phyloP scores from a whole-genome alignment of 2,888 invertebrate species.

The Nymphalis polychloros region DNA sequence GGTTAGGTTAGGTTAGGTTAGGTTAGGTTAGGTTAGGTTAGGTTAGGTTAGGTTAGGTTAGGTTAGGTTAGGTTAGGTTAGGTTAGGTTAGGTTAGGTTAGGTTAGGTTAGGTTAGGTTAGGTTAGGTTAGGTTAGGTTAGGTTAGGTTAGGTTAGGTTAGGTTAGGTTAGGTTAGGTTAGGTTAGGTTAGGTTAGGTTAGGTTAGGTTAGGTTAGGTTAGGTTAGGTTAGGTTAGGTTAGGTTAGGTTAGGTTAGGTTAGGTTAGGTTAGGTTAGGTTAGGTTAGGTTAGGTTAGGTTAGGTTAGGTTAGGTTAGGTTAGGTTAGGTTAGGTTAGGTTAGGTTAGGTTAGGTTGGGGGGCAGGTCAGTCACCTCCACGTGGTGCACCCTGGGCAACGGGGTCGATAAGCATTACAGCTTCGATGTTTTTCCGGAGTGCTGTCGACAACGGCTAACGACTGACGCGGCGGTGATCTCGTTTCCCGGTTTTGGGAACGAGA shows the following conservation, averaged over 20 bases:
- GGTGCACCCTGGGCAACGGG: no score
- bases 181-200: constrained; percentile 8
- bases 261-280: constrained; percentile 9
- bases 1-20: constrained; percentile 8
- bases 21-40: constrained; percentile 8
- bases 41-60: constrained; percentile 8
- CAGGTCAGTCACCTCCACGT: no score
- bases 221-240: constrained; percentile 8
- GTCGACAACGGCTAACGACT: no score
- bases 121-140: constrained; percentile 8
- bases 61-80: constrained; percentile 9
- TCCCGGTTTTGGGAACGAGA: no score
- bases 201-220: constrained; percentile 8
- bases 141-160: constrained; percentile 8
- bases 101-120: constrained; percentile 8
- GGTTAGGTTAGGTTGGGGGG: constrained; percentile 4
- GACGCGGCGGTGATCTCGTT: no score
- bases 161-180: constrained; percentile 9
- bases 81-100: constrained; percentile 8
- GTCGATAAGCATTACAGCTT: no score
- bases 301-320: constrained; percentile 1
- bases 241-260: constrained; percentile 9
- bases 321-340: neutral
- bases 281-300: constrained; percentile 8
- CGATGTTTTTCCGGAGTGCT: no score